Base-by-base conservation (phyloP, 2,888 invertebrate genomes). In the Steromphala cineraria region DNA sequence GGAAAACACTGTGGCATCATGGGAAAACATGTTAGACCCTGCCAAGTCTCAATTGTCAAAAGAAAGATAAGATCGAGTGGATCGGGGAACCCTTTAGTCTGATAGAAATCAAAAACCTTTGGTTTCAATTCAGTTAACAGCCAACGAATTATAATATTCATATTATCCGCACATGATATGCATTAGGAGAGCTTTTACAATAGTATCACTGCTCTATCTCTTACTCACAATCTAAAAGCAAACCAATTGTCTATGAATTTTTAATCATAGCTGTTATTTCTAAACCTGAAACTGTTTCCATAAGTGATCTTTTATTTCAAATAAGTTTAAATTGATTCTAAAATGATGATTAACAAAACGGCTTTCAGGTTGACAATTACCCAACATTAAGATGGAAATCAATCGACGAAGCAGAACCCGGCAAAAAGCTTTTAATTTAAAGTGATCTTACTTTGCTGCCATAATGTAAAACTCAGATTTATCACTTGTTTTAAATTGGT, bases 131-230 rank as follows among this genome's bases (percentile, higher is more conserved):
- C 62, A 28, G 28, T 62, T 62, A 62, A 62, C 28, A 62, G 24
- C 62, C 62, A 28, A 62, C 15, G 62, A 62, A 62, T 62, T 62
- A 28, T 62, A 62, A 62, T 62, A 62, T 62, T 62, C 62, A 62
- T 62, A 62, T 28, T 24, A 62, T 24, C 28, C 28, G 8, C 8
- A 13, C 4, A 31, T 15, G 2, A 15, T 28, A 24, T 28, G 24
- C 62, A 28, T 62, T 62, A 62, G 4, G 62, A 24, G 8, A 46
- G 24, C 62, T 24, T 24, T 62, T 24, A 28, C 28, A 62, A 62
- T 24, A n/a, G 62, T 62, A 62, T 62, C 24, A 62, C 28, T 21
- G 3, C 21, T 24, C 21, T 62, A 62, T 24, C 62, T 24, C 28
- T 62, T 13, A 10, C 7, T 2, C 28, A 10, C 17, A 8, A 24